phyloP scores from a whole-genome alignment of 2,113 vertebrate species.

The Equus przewalskii region DNA sequence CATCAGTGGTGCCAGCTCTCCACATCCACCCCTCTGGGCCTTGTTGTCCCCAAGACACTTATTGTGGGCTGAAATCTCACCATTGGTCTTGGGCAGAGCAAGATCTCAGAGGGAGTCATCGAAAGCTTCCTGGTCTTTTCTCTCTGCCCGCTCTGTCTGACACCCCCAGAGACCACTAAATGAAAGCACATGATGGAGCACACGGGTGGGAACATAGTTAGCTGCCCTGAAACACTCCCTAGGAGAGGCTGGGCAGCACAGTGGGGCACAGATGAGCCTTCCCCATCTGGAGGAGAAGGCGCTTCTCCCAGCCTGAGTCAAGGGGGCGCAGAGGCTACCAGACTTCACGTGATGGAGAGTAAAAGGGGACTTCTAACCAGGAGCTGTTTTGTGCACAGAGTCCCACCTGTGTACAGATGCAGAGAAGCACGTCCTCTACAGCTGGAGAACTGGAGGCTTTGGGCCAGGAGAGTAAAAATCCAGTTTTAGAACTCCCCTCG shows the following conservation, averaged over 20 bases:
- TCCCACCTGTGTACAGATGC: background rate
- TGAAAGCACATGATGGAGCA: background rate
- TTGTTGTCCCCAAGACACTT: background rate
- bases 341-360: background rate
- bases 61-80: background rate
- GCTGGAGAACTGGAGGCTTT: background rate
- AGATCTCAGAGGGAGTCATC: background rate
- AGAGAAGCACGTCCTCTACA: background rate
- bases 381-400: background rate
- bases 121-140: background rate
- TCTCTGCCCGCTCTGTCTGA: background rate
- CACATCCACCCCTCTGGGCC: fast-evolving
- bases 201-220: background rate
- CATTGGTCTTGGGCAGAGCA: background rate
- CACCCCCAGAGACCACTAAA: background rate
- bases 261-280: background rate
- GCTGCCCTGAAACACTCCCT: no score
- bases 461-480: background rate
- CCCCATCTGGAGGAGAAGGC: background rate
- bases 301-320: background rate
- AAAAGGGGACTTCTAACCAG: background rate
- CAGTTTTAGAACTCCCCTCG: background rate
- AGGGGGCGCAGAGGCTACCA: background rate
- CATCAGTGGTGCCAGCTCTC: no score
- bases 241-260: background rate